Conservation (phyloP, 1,140 invertebrate genomes). For the Melipona quadrifasciata region DNA sequence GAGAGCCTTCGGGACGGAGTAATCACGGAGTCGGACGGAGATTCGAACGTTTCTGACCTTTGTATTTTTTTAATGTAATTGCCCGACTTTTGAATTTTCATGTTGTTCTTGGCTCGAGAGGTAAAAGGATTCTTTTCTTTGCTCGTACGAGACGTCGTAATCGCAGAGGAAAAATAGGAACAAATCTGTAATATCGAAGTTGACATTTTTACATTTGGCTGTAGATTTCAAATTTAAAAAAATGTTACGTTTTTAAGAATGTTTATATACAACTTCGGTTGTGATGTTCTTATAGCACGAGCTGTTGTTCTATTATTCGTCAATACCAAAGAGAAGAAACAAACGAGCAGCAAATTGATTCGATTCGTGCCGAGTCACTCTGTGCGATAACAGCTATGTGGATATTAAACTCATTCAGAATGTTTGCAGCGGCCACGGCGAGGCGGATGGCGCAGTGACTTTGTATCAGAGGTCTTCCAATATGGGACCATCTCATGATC, state of each 20-base stretch:
- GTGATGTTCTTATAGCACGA: no score
- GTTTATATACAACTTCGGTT: no score
- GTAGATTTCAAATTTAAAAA: no score
- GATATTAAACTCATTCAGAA: constrained; percentile 69
- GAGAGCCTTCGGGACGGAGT: background rate
- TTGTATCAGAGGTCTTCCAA: constrained; percentile 69
- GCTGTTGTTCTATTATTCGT: no score
- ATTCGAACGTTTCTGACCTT: background rate
- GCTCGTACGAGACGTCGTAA: no score
- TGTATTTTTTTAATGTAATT: background rate
- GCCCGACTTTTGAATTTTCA: background rate
- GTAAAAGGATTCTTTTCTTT: background rate
- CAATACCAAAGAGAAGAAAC: background rate
- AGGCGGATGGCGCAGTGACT: constrained; percentile 40
- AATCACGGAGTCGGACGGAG: background rate
- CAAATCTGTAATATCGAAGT: no score
- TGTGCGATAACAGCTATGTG: constrained; percentile 58
- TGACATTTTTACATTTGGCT: no score
- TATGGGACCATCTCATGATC: constrained; percentile 58
- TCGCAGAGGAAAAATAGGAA: no score
- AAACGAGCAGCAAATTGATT: background rate
- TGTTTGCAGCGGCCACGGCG: constrained; percentile 51
- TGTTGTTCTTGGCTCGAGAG: background rate
- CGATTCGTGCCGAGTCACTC: constrained; percentile 32
- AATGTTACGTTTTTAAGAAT: no score